These are phyloP conservation scores for Ormyrus pomaceus DNA, from an alignment of 2,888 invertebrate species.

Conservation along the genomic window DNA sequence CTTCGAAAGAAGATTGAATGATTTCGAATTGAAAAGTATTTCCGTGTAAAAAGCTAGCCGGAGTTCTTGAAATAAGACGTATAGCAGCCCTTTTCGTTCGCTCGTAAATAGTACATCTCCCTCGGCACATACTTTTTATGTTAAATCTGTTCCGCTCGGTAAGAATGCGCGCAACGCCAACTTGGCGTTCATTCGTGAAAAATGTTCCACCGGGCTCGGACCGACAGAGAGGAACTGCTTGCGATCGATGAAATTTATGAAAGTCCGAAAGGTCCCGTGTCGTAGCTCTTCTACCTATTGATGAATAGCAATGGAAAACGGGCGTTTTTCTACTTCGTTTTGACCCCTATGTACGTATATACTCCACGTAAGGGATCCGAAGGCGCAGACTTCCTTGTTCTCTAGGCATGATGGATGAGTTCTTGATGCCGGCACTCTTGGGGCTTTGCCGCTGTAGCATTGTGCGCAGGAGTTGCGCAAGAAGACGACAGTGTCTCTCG, in stretches of 20 bases:
- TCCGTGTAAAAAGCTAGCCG: too few species aligned
- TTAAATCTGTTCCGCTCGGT: not conserved
- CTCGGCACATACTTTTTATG: conserved; percentile 4
- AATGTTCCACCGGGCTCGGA: not conserved
- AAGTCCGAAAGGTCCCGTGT: not conserved
- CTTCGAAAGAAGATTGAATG: too few species aligned
- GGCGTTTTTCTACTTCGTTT: too few species aligned
- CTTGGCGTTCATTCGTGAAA: conserved; percentile 4
- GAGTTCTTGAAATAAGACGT: too few species aligned
- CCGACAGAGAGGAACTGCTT: too few species aligned
- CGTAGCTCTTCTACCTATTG: conserved; percentile 2
- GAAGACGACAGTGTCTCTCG: too few species aligned
- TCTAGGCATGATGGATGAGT: conserved; percentile 36
- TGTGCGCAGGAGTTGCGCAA: too few species aligned
- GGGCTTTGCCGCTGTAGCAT: not conserved
- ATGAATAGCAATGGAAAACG: conserved; percentile 9
- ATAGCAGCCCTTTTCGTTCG: not conserved
- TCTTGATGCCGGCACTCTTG: conserved; percentile 29
- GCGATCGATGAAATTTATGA: conserved; percentile 38
- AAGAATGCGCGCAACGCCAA: not conserved
- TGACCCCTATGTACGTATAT: too few species aligned
- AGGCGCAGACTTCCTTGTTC: not conserved
- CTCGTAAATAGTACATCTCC: conserved; percentile 5
- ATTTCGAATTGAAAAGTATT: too few species aligned
- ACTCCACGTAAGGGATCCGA: too few species aligned